phyloP scores from a whole-genome alignment of 2,113 vertebrate species.

The Ailuropoda melanoleuca region DNA sequence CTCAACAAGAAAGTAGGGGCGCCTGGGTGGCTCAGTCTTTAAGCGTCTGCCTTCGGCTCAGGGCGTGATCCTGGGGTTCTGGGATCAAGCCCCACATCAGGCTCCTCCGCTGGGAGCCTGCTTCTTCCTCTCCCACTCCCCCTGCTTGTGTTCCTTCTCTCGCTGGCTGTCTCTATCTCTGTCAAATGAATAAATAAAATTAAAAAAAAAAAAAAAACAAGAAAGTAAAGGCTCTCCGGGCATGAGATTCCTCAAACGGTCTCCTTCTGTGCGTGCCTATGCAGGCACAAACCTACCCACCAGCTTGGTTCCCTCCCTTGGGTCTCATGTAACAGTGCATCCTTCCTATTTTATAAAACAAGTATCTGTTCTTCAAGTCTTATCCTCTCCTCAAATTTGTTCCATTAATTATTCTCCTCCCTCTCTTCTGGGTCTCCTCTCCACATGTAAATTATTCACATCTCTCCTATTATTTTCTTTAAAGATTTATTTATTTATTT shows the following conservation, averaged over 20 bases:
- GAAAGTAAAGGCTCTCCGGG: not conserved
- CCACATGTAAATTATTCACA: not conserved
- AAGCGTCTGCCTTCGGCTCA: too few relatives aligned
- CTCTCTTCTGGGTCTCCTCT: not conserved
- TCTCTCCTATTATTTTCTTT: not conserved
- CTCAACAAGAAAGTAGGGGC: not conserved
- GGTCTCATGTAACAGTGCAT: not conserved
- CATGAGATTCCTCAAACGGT: not conserved
- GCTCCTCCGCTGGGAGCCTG: too few relatives aligned
- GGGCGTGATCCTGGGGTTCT: too few relatives aligned
- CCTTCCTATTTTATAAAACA: not conserved
- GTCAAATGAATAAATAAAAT: too few relatives aligned
- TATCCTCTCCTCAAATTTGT: not conserved
- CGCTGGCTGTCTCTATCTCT: too few relatives aligned
- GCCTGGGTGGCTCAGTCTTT: too few relatives aligned
- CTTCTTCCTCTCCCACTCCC: too few relatives aligned
- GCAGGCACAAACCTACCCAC: fast-evolving
- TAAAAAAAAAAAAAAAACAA: not conserved
- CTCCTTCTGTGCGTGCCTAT: not conserved
- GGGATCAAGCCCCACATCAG: too few relatives aligned
- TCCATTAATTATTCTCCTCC: not conserved
- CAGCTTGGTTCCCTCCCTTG: not conserved
- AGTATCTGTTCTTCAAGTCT: not conserved
- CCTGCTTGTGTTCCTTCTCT: too few relatives aligned
- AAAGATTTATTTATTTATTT: not conserved